Percentiles rank a stretch among this genome's conserved stretches.
These are phyloP conservation scores for Dicrurus megarhynchus DNA, from an alignment of 2,113 vertebrate genomes.

Conservation along the genomic window DNA sequence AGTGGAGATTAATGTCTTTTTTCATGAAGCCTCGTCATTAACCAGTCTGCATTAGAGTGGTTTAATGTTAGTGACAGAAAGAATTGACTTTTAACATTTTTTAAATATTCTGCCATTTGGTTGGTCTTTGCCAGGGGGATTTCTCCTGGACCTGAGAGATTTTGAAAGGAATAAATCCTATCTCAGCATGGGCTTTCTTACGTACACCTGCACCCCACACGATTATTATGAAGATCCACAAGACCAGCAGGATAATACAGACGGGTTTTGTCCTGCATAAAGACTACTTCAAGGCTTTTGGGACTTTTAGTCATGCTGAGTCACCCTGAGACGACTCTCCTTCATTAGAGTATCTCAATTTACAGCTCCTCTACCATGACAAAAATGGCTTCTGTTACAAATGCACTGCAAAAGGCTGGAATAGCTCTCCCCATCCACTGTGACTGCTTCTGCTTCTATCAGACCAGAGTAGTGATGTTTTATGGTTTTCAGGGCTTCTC, in stretches of 20 bases:
- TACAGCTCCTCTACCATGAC: background rate
- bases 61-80: conserved; percentile 62
- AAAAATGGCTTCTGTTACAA: background rate
- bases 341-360: background rate
- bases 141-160: background rate
- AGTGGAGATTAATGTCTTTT: conserved; percentile 75
- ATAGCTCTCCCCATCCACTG: background rate
- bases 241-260: background rate
- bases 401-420: background rate
- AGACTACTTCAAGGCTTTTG: background rate
- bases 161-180: background rate
- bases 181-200: background rate
- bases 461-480: background rate
- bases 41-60: conserved; percentile 49
- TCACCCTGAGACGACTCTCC: background rate
- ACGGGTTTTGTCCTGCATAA: background rate
- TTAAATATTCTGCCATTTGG: conserved; percentile 16
- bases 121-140: conserved; percentile 13
- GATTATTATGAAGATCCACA: background rate
- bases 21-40: conserved; percentile 66
- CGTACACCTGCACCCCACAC: background rate
- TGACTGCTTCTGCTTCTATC: background rate
- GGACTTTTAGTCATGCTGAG: background rate
- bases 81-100: conserved; percentile 55
- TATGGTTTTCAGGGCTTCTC: background rate